These are phyloP conservation scores for Drosophila orena DNA, from an alignment of 1,140 invertebrate genomes.

Conservation along the genomic window DNA sequence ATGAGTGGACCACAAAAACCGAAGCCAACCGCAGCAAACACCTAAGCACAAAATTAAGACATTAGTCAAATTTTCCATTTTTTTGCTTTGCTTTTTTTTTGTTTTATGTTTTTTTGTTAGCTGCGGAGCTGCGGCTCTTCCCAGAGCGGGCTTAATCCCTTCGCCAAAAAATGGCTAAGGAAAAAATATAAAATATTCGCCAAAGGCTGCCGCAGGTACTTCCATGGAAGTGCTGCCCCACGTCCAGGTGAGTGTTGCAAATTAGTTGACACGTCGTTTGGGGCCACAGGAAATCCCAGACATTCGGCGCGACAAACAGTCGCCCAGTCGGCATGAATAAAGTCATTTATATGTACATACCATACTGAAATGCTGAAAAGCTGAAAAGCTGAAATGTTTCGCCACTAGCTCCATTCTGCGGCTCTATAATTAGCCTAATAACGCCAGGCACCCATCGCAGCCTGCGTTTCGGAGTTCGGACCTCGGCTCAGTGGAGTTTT, in stretches of 20 bases:
- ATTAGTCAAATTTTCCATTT: slow-evolving; percentile 66
- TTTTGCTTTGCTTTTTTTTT: too few species aligned
- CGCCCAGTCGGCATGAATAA: slow-evolving; percentile 76
- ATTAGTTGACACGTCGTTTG: slow-evolving; percentile 80
- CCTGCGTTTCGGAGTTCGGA: slow-evolving; percentile 20
- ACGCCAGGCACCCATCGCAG: slow-evolving; percentile 52
- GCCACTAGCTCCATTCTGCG: slow-evolving; percentile 29
- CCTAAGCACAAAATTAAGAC: slow-evolving; percentile 80
- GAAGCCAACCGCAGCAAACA: slow-evolving; percentile 62
- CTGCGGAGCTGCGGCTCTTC: slow-evolving; percentile 11
- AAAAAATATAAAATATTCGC: slow-evolving; percentile 24
- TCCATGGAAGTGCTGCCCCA: slow-evolving; percentile 69
- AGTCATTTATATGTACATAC: slow-evolving; percentile 57
- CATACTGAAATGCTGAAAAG: slow-evolving; percentile 46
- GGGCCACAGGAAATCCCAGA: slow-evolving; percentile 52
- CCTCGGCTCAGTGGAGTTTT: slow-evolving; percentile 25
- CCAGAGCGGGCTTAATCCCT: slow-evolving; percentile 61
- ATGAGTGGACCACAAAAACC: slow-evolving; percentile 19
- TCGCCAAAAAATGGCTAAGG: slow-evolving; percentile 20
- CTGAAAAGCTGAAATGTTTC: slow-evolving; percentile 55
- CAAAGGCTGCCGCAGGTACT: slow-evolving; percentile 72
- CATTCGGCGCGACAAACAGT: slow-evolving; percentile 72
- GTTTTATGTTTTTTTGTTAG: slow-evolving; percentile 9
- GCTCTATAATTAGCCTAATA: slow-evolving; percentile 83
- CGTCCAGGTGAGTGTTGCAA: slow-evolving; percentile 73